Conservation (phyloP, 92 coral and sea anemone species). For the Heliopora coerulea region DNA sequence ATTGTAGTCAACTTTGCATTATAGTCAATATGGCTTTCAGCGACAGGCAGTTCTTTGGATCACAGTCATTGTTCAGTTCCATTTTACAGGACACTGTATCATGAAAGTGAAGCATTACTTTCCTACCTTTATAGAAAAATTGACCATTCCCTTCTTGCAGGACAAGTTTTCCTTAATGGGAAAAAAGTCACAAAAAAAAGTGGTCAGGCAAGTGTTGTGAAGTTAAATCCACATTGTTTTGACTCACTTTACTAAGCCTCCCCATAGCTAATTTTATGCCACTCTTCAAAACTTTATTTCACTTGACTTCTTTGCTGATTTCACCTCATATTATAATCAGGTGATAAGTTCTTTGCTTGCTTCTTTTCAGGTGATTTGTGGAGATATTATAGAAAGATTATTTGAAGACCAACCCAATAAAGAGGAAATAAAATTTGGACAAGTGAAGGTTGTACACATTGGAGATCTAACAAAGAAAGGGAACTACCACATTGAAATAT, state of each 20-base stretch:
- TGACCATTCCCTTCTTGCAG: conserved; percentile 52
- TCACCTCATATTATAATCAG: too few relatives aligned
- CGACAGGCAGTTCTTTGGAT: too few relatives aligned
- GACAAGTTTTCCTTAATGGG: conserved; percentile 51
- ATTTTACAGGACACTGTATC: too few relatives aligned
- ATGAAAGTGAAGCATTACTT: too few relatives aligned
- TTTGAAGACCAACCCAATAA: conserved; percentile 28
- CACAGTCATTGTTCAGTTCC: too few relatives aligned
- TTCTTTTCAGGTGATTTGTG: conserved; percentile 32
- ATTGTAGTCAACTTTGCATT: too few relatives aligned
- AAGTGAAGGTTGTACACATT: conserved; percentile 43
- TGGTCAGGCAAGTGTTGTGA: conserved; percentile 40
- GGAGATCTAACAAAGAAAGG: conserved; percentile 64
- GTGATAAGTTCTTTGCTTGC: not conserved
- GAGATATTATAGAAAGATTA: conserved; percentile 45
- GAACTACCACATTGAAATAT: conserved; percentile 54
- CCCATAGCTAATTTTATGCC: too few relatives aligned
- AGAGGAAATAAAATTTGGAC: conserved; percentile 35
- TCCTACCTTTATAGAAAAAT: conserved; percentile 39
- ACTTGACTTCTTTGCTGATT: too few relatives aligned
- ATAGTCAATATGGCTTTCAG: too few relatives aligned
- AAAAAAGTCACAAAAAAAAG: conserved; percentile 51
- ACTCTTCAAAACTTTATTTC: too few relatives aligned
- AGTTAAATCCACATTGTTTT: too few relatives aligned
- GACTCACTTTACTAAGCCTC: too few relatives aligned